Percentiles rank a stretch among this genome's conserved stretches.
These are phyloP conservation scores for Speoplatyrhinus poulsoni DNA, from an alignment of 2,113 vertebrate genomes.

Conservation along the genomic window DNA sequence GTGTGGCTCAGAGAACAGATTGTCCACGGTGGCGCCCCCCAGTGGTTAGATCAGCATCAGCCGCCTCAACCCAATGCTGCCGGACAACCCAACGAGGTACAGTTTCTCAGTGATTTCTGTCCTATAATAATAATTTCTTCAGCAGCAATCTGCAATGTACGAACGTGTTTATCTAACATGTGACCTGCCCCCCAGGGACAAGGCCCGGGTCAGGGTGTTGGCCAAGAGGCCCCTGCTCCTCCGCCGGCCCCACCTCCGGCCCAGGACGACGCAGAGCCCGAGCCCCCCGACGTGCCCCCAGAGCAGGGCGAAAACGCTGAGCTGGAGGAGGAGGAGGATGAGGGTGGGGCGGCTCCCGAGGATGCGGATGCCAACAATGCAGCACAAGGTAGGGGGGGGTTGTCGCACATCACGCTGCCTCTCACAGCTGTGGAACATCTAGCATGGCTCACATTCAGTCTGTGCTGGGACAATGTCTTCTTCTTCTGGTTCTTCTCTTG, in stretches of 20 bases:
- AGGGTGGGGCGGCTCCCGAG: conserved; percentile 91
- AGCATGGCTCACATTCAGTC: not conserved
- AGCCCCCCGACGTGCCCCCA: conserved; percentile 85
- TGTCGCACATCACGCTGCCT: not conserved
- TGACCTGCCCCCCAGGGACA: conserved; percentile 43
- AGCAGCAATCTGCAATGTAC: not conserved
- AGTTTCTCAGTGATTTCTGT: not conserved
- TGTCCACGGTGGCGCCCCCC: conserved; percentile 93
- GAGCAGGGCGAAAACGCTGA: conserved; percentile 90
- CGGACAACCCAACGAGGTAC: conserved; percentile 90
- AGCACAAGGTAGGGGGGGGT: conserved; percentile 85
- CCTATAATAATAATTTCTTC: not conserved
- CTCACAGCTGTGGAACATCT: not conserved
- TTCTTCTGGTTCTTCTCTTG: not conserved
- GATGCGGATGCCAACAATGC: conserved; percentile 93
- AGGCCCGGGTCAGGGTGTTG: conserved; percentile 82
- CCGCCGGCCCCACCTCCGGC: conserved; percentile 82
- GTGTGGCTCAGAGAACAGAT: conserved; percentile 99
- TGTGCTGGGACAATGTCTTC: conserved; percentile 14
- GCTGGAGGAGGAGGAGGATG: conserved; percentile 92
- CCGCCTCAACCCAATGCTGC: conserved; percentile 85
- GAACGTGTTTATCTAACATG: not conserved
- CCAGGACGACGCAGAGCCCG: conserved; percentile 85
- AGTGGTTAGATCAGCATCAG: conserved; percentile 95
- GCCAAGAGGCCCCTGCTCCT: conserved; percentile 72